Conservation (phyloP, 2,797 vertebrate genomes). For the Onychomys torridus region DNA sequence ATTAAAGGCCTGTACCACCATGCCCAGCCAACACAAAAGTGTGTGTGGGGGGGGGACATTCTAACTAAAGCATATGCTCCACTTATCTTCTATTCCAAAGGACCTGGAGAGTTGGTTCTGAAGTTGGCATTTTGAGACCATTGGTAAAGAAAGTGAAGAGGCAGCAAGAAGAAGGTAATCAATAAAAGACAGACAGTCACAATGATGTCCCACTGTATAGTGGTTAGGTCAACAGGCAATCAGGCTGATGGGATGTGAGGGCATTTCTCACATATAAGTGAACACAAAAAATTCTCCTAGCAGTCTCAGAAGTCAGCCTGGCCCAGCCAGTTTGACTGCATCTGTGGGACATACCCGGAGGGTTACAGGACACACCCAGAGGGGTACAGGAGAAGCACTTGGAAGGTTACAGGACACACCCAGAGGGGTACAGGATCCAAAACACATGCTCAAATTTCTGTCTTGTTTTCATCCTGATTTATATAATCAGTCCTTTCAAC, state of each 20-base stretch:
- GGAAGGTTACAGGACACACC: background rate
- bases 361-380: background rate
- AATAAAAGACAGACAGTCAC: background rate
- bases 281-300: background rate
- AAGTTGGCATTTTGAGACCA: background rate
- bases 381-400: background rate
- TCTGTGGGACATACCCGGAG: background rate
- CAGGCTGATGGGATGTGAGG: too few species aligned
- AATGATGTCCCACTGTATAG: background rate
- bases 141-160: background rate
- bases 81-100: background rate
- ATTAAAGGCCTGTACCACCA: background rate
- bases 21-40: background rate
- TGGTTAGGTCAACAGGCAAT: background rate
- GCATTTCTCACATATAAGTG: background rate
- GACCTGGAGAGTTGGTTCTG: background rate
- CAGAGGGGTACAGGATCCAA: too few species aligned
- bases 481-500: background rate
- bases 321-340: background rate
- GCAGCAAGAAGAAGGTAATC: background rate
- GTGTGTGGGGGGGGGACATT: too few species aligned
- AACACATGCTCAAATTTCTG: background rate
- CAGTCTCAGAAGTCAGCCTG: background rate
- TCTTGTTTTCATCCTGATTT: constrained; percentile 1
- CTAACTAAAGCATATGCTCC: background rate